These are phyloP conservation scores for Clarias fuscus DNA, from an alignment of 2,797 vertebrate genomes.

Conservation along the genomic window DNA sequence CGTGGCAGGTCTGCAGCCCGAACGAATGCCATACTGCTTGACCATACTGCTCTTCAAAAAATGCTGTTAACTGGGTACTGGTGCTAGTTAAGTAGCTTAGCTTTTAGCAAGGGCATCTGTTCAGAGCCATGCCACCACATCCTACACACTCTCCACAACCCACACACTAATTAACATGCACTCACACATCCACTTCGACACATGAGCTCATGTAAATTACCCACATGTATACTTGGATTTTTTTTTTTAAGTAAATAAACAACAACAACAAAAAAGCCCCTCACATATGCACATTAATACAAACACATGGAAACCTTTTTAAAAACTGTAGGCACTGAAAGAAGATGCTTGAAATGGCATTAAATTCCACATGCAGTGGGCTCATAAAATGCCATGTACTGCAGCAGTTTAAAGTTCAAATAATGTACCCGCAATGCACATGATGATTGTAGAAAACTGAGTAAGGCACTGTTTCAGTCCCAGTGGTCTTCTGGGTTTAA, in stretches of 20 bases:
- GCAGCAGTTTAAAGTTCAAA: background rate
- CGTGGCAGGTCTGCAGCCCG: too few relatives aligned
- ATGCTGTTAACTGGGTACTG: background rate
- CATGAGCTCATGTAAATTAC: background rate
- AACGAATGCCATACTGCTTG: too few relatives aligned
- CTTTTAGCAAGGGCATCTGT: conserved; percentile 28
- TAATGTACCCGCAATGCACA: background rate
- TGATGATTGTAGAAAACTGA: background rate
- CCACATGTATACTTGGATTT: background rate
- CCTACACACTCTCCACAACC: conserved; percentile 3
- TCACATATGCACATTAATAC: background rate
- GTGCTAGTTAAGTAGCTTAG: background rate
- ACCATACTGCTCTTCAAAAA: background rate
- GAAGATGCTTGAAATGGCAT: background rate
- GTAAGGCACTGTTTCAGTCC: background rate
- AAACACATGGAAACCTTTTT: background rate
- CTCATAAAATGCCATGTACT: background rate
- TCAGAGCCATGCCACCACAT: background rate
- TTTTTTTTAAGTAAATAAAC: too few relatives aligned
- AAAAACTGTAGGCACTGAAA: background rate
- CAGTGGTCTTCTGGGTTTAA: background rate
- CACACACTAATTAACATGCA: conserved; percentile 7
- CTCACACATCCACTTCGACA: conserved; percentile 5
- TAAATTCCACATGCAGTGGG: background rate
- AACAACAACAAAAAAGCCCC: background rate